phyloP scores from a whole-genome alignment of 92 coral and sea anemone genomes.

The Parazoanthus darwini region DNA sequence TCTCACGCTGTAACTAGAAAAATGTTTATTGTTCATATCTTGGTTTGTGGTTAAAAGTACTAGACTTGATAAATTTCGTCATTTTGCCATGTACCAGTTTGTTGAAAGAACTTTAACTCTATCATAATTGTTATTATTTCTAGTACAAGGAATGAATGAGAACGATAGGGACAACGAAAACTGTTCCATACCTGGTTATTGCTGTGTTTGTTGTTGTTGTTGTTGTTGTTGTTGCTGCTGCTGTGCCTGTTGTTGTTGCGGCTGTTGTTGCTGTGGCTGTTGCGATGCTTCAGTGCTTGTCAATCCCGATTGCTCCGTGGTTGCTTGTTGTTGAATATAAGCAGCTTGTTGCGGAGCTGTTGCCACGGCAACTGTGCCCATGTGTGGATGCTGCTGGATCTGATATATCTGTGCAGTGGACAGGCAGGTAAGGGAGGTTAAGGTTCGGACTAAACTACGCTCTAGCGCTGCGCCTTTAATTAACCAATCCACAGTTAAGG shows the following conservation, averaged over 20 bases:
- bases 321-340: slow-evolving; percentile 74
- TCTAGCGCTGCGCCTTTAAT: too few species aligned
- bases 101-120: too few species aligned
- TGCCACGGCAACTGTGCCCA: slow-evolving; percentile 89
- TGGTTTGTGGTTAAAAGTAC: too few species aligned
- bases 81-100: too few species aligned
- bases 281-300: slow-evolving; percentile 72
- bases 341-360: slow-evolving; percentile 73
- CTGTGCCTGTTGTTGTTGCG: slow-evolving; percentile 42
- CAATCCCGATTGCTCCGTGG: slow-evolving; percentile 74
- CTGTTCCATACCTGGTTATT: slow-evolving; percentile 32
- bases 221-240: slow-evolving; percentile 47
- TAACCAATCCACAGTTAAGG: too few species aligned
- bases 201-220: slow-evolving; percentile 48
- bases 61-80: background rate
- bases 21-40: too few species aligned
- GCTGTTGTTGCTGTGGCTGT: slow-evolving; percentile 65
- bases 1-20: too few species aligned
- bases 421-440: background rate
- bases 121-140: too few species aligned
- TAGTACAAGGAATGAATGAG: background rate
- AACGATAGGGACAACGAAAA: background rate
- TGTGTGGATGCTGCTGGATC: slow-evolving; percentile 86
- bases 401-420: slow-evolving; percentile 70
- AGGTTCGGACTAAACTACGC: background rate